A percentile compares a stretch with the other conserved stretches of the same genome.
phyloP scores from a whole-genome alignment of 2,888 invertebrate species.

The Tetranychus piercei region DNA sequence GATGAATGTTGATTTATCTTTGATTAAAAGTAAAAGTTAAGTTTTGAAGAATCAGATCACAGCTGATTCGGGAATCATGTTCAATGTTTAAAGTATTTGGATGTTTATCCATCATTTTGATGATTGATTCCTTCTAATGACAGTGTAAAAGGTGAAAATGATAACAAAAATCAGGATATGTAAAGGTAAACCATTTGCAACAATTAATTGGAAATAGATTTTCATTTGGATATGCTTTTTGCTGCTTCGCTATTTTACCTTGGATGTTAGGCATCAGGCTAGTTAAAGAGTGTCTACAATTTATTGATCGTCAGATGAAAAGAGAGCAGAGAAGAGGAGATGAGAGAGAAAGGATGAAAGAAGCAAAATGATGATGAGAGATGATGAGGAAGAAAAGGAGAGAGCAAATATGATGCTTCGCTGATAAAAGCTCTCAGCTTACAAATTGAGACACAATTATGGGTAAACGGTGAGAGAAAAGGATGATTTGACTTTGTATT shows the following conservation, averaged over 20 bases:
- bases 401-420: not conserved
- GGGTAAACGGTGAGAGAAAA: not conserved
- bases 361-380: not conserved
- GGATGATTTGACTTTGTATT: not conserved
- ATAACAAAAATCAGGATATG: too few species aligned
- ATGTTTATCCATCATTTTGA: too few species aligned
- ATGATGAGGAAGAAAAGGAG: not conserved
- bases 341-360: not conserved
- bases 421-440: not conserved
- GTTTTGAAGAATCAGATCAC: too few species aligned
- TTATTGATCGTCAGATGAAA: not conserved
- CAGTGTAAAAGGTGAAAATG: too few species aligned
- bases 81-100: too few species aligned
- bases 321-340: not conserved
- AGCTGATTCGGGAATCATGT: too few species aligned
- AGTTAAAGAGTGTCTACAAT: not conserved
- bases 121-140: too few species aligned
- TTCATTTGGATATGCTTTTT: not conserved
- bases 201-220: too few species aligned
- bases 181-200: too few species aligned
- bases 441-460: constrained; percentile 4
- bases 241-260: not conserved
- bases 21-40: too few species aligned
- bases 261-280: not conserved
- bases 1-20: too few species aligned